Conservation (phyloP, 2,113 vertebrate genomes). For the Motacilla alba region DNA sequence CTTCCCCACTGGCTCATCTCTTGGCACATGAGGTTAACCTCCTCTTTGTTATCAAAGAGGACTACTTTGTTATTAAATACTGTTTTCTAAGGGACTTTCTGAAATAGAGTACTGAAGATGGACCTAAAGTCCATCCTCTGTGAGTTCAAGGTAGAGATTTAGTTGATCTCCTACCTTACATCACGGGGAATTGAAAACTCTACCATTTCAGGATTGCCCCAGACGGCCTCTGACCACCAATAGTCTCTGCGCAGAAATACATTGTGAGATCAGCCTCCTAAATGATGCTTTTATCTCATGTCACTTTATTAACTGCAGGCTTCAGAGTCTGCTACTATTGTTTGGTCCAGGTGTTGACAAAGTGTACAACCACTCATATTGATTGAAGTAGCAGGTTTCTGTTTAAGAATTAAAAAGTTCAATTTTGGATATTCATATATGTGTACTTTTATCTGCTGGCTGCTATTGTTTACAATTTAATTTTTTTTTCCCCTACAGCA, state of each 20-base stretch:
- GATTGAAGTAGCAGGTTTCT: neutral
- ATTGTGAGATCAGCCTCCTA: neutral
- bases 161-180: neutral
- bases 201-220: neutral
- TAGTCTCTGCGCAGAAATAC: neutral
- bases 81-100: neutral
- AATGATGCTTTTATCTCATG: neutral
- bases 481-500: accelerated
- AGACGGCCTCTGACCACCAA: accelerated
- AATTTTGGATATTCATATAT: neutral
- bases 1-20: neutral
- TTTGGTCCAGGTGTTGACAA: neutral
- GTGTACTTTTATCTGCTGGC: neutral
- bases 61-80: neutral
- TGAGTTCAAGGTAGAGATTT: neutral
- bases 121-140: neutral
- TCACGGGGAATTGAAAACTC: neutral
- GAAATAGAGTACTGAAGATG: neutral
- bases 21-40: neutral
- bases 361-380: neutral
- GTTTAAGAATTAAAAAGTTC: neutral
- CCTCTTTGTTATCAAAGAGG: neutral
- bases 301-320: neutral
- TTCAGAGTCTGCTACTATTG: neutral
- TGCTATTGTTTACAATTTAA: neutral